These are phyloP conservation scores for Gortyna flavago DNA, from an alignment of 2,888 invertebrate species.

Conservation along the genomic window DNA sequence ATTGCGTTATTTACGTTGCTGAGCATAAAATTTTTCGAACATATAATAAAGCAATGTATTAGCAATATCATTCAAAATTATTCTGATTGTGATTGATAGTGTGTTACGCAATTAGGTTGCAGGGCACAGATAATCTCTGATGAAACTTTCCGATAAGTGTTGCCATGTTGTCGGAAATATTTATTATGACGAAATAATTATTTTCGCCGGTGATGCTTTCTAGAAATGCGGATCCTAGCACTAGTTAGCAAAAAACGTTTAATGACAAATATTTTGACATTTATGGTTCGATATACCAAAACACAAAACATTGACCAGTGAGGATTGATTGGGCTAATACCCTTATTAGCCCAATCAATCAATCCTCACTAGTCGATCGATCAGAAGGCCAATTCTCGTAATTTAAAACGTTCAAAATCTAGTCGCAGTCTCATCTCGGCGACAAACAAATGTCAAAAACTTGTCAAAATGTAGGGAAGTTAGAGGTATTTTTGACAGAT, in stretches of 20 bases:
- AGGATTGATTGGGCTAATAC: too few species aligned
- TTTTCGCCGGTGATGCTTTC: neutral
- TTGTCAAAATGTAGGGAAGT: too few species aligned
- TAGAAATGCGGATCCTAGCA: neutral
- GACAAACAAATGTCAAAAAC: too few species aligned
- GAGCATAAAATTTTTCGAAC: too few species aligned
- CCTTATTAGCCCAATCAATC: too few species aligned
- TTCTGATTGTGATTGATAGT: neutral
- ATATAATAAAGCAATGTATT: neutral
- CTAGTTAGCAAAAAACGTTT: neutral
- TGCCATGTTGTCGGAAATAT: constrained; percentile 22
- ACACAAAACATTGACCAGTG: too few species aligned
- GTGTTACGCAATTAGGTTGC: neutral
- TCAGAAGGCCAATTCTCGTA: too few species aligned
- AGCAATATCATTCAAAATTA: neutral
- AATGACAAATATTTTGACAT: neutral
- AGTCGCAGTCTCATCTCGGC: too few species aligned
- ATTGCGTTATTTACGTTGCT: too few species aligned
- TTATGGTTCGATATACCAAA: neutral
- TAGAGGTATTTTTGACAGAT: too few species aligned
- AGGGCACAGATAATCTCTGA: neutral
- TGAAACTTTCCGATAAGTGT: constrained; percentile 7
- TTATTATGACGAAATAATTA: neutral
- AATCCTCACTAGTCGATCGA: too few species aligned
- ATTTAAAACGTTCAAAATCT: too few species aligned